Percentiles rank a stretch among this genome's conserved stretches.
Evolutionary conservation across 2,113 vertebrate genomes (phyloP).

Genomic region (Nycticorax nycticorax): DNA sequence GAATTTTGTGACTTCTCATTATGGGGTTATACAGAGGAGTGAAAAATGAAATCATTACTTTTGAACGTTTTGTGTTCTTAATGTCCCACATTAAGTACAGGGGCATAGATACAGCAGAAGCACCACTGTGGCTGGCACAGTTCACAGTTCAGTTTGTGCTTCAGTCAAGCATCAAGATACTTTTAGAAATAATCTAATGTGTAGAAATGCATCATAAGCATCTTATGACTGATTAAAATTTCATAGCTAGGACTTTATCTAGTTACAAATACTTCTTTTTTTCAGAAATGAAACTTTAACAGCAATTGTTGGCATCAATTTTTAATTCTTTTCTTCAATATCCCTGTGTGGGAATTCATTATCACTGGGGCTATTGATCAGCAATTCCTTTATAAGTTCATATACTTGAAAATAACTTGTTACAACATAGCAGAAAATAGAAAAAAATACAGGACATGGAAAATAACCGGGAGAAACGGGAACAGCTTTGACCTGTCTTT

Average conservation of each 20-base stretch:
- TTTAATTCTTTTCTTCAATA: neutral
- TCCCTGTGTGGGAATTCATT: neutral
- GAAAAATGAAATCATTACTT: neutral
- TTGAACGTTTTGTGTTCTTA: neutral
- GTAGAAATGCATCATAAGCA: neutral
- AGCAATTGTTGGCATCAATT: neutral
- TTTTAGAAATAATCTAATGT: neutral
- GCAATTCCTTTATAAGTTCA: neutral
- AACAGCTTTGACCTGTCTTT: neutral
- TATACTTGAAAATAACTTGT: neutral
- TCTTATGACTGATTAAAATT: neutral
- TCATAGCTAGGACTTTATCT: neutral
- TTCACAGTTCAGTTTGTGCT: neutral
- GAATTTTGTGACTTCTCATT: neutral
- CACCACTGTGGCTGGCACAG: neutral
- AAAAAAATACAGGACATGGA: neutral
- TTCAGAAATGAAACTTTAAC: neutral
- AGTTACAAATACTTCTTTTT: neutral
- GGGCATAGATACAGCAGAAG: neutral
- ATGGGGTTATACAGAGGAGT: neutral
- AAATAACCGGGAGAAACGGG: neutral
- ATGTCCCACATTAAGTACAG: neutral
- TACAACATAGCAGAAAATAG: neutral
- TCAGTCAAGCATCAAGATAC: neutral
- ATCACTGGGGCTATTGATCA: neutral